Base-by-base conservation (phyloP, 2,113 vertebrate species). In the Ammospiza caudacuta region DNA sequence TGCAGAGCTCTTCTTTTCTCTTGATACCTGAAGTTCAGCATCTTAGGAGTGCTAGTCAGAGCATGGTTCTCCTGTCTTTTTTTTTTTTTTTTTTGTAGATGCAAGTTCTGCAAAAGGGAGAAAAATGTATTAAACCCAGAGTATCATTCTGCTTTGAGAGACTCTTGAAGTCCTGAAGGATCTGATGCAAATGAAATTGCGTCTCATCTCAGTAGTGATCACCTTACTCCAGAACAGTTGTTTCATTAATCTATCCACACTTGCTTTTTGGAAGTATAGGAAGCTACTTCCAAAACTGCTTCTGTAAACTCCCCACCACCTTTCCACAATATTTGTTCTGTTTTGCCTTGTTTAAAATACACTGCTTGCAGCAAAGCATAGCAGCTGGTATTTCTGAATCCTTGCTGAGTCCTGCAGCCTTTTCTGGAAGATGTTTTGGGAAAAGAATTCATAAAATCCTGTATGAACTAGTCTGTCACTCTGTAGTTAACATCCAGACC, bases 361-460 rank as follows among this genome's bases (percentile, higher is more conserved):
- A 0, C 72, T 52, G 43, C 28, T 83, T 91, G 75, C 8, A 5
- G 46, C 14, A 70, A 63, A 33, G 11, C 0, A 0, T 72, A 63
- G 43, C 46, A 46, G 15, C 52, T 72, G 31, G 2, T 59, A 12
- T 80, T 80, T 75, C 35, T 55, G 44, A 87, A 46, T 83, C 28
- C 21, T 54, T 83, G 46, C 22, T 11, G 16, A 76, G 31, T 62
- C 39, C 47, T 67, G 24, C 28, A 79, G 37, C 70, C 13, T 91
- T 13, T 21, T 92, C 15, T 41, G 44, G 61, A 67, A 67, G 43
- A 49, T 62, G 11, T 62, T 74, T 47, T 52, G n/a, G 41, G 41
- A 44, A 70, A 70, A 70, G 46, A 89, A 79, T 67, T 61, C 0
- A 0, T 79, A 18, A 66, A 85, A 62, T 14, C 0, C 0, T 43